Evolutionary conservation across 2,797 vertebrate species (phyloP).

Genomic region (Oreortyx pictus): DNA sequence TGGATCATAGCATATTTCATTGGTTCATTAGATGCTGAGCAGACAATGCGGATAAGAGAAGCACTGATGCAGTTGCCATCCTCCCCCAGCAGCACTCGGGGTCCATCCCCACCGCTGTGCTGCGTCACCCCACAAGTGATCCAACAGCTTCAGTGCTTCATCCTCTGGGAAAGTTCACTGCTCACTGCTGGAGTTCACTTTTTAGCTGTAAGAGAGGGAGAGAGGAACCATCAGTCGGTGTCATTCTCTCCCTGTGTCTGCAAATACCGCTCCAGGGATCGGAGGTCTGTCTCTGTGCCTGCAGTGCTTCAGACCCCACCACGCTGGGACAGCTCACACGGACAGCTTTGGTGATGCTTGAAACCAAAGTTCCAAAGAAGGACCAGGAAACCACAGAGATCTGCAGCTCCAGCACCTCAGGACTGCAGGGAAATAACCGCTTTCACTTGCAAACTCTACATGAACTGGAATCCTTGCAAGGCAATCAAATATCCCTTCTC

Average conservation of each 20-base stretch:
- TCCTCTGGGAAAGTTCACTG: background rate
- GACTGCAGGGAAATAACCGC: background rate
- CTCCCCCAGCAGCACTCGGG: background rate
- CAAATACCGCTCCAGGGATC: background rate
- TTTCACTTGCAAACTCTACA: background rate
- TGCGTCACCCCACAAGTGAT: background rate
- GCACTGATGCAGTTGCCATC: conserved; percentile 26
- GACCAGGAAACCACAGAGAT: accelerated
- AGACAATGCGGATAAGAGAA: conserved; percentile 61
- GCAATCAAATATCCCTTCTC: background rate
- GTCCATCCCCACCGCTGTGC: background rate
- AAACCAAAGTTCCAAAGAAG: background rate
- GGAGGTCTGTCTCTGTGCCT: background rate
- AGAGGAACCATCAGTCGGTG: background rate
- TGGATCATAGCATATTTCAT: conserved; percentile 73
- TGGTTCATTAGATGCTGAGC: conserved; percentile 68
- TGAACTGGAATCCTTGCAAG: background rate
- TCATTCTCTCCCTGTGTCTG: background rate
- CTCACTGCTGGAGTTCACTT: background rate
- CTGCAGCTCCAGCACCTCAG: background rate
- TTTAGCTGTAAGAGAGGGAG: background rate
- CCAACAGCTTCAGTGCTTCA: background rate
- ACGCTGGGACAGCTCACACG: background rate
- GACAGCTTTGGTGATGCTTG: background rate
- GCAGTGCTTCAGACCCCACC: background rate